Conservation (phyloP, 2,888 invertebrate genomes). For the Synergus laeviventris region DNA sequence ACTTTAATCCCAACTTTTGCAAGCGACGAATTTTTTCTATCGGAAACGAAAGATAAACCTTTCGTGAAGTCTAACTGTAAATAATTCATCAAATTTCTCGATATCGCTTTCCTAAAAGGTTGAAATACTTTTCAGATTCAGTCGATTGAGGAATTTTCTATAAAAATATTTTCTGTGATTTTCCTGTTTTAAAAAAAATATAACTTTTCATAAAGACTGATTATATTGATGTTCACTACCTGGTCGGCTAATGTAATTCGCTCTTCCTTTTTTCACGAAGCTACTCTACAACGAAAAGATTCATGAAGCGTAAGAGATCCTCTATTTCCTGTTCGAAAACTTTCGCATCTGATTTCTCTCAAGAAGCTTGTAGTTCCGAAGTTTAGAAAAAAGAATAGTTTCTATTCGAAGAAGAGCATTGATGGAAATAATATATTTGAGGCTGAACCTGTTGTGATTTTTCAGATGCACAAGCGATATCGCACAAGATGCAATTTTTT, state of each 20-base stretch:
- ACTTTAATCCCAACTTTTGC: conserved; percentile 12
- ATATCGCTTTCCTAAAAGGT: conserved; percentile 34
- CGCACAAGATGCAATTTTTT: background rate
- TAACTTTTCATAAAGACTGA: background rate
- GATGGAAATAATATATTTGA: background rate
- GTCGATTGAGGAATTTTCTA: conserved; percentile 8
- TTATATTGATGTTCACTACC: conserved; percentile 2
- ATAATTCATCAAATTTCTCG: conserved; percentile 37
- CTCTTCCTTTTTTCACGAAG: conserved; percentile 10
- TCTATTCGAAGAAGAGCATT: background rate
- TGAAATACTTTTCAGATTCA: conserved; percentile 29
- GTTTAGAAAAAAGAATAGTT: background rate
- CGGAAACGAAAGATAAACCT: conserved; percentile 25
- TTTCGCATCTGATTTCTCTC: conserved; percentile 10
- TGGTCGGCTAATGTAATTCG: background rate
- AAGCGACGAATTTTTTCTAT: conserved; percentile 26
- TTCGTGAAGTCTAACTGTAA: conserved; percentile 19
- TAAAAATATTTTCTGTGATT: background rate
- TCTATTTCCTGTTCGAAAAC: conserved; percentile 24
- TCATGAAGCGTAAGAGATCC: conserved; percentile 34
- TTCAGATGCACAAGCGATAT: background rate
- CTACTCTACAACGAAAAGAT: conserved; percentile 24
- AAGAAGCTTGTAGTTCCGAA: conserved; percentile 13
- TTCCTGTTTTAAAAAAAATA: background rate
- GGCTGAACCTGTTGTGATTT: background rate